Base-by-base conservation (phyloP, 2,113 vertebrate species). In the Tympanuchus pallidicinctus region DNA sequence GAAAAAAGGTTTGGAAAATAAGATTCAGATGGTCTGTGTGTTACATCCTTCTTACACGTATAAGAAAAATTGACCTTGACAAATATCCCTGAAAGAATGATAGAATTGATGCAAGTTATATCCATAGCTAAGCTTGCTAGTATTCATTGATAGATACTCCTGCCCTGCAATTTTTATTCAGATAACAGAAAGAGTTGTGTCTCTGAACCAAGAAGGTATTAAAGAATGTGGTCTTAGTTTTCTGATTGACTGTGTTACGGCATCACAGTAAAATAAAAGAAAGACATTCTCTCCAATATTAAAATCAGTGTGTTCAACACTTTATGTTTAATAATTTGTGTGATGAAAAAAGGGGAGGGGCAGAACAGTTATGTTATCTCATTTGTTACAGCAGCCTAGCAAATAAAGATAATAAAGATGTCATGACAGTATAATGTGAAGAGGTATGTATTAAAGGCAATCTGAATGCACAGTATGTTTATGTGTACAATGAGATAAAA, bases 241-340 rank as follows among this genome's bases (percentile, higher is more conserved):
- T 27, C 27, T 28, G 27, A 50, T 54, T 54, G 52, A 54, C 27
- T 54, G 52, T 10, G 14, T 17, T 16, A 17, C 8, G 15, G 27
- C 9, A 16, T 28, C 9, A 7, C 7, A 88, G 32, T 56, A 0
- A 65, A 63, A 45, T 25, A 48, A 71, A 57, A 28, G 25, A 48
- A 56, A 78, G 90, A 77, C 61, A 6, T 81, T 86, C 50, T 34
- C 64, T 28, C 36, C 34, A 77, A 45, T 22, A 63, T n/a, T 73
- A 70, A 74, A 91, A 80, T 59, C n/a, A 27, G 48, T 45, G 40
- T 59, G 54, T 89, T 88, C 76, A 91, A 86, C 60, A 71, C 30
- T 73, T 89, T 73, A 67, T 87, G 30, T 77, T 92, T 88, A 76
- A 73, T 77, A 92, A 80, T 76, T 66, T 79, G n/a, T 43, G 34